Conservation (phyloP, 2,797 vertebrate species). For the Nasua narica region DNA sequence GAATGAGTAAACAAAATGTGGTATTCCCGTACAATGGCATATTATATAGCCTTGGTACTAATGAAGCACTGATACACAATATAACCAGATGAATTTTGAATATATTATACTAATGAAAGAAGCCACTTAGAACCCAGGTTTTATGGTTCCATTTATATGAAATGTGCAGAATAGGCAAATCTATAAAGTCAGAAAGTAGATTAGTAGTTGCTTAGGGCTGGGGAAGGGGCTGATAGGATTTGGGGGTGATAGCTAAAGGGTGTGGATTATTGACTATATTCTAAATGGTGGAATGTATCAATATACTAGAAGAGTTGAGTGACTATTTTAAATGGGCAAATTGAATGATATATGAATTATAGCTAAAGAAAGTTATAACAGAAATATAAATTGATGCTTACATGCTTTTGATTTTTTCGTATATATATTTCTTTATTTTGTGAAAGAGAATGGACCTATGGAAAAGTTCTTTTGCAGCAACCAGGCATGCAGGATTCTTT, state of each 20-base stretch:
- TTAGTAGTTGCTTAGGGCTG: not conserved
- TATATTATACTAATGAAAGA: not conserved
- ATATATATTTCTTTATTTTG: not conserved
- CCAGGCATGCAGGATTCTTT: no score
- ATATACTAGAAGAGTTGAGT: not conserved
- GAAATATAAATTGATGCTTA: not conserved
- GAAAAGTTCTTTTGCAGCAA: not conserved
- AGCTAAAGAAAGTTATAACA: not conserved
- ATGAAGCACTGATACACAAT: not conserved
- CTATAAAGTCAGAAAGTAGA: not conserved
- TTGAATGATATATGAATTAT: not conserved
- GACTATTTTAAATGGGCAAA: not conserved
- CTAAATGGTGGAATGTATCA: not conserved
- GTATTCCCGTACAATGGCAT: no score
- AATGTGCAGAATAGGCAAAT: not conserved
- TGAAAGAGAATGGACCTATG: not conserved
- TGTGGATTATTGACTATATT: not conserved
- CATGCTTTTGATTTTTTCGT: not conserved
- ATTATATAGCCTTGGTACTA: not conserved
- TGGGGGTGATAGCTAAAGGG: not conserved
- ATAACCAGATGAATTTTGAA: not conserved
- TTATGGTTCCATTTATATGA: not conserved
- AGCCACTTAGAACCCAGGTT: not conserved
- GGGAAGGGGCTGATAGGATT: not conserved
- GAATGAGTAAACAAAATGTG: not conserved